A percentile compares a stretch with the other conserved stretches of the same genome.
Conservation (phyloP, 2,888 invertebrate genomes). For the Lordiphosa fenestrarum region DNA sequence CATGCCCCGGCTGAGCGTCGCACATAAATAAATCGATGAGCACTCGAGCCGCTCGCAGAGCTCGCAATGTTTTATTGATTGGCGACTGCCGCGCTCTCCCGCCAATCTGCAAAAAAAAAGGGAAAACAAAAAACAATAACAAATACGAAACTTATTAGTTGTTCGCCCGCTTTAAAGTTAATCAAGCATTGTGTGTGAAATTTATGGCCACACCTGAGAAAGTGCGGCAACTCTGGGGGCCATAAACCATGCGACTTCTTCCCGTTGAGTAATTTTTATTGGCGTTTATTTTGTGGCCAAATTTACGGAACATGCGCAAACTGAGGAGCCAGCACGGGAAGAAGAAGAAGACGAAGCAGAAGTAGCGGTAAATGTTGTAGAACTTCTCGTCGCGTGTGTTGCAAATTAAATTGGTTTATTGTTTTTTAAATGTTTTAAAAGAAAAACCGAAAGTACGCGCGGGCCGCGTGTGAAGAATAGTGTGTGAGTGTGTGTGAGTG, state of each 20-base stretch:
- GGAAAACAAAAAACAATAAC: constrained; percentile 29
- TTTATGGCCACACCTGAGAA: constrained; percentile 54
- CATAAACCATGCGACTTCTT: constrained; percentile 74
- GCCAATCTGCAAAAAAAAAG: constrained; percentile 33
- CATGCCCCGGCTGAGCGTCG: constrained; percentile 22
- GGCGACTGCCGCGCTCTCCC: constrained; percentile 18
- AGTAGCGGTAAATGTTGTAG: constrained; percentile 5
- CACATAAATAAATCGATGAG: constrained; percentile 70
- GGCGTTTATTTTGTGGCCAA: constrained; percentile 46
- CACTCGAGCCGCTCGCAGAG: constrained; percentile 47
- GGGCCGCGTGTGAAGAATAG: neutral
- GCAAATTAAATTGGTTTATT: constrained; percentile 65
- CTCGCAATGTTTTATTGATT: constrained; percentile 53
- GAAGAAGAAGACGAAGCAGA: constrained; percentile 18
- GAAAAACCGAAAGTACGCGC: constrained; percentile 8
- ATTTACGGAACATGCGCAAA: constrained; percentile 66
- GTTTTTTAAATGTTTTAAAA: constrained; percentile 37
- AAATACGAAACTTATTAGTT: constrained; percentile 20
- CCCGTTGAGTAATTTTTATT: constrained; percentile 63
- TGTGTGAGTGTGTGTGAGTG: neutral
- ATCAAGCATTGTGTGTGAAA: constrained; percentile 34
- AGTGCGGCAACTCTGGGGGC: constrained; percentile 65
- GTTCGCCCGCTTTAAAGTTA: constrained; percentile 16
- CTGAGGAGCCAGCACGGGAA: constrained; percentile 18
- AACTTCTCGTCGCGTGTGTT: constrained; percentile 55